Evolutionary conservation across 2,113 vertebrate species (phyloP), one percentile per base, ranked within the genome.

Genomic region (Macquaria australasica): DNA sequence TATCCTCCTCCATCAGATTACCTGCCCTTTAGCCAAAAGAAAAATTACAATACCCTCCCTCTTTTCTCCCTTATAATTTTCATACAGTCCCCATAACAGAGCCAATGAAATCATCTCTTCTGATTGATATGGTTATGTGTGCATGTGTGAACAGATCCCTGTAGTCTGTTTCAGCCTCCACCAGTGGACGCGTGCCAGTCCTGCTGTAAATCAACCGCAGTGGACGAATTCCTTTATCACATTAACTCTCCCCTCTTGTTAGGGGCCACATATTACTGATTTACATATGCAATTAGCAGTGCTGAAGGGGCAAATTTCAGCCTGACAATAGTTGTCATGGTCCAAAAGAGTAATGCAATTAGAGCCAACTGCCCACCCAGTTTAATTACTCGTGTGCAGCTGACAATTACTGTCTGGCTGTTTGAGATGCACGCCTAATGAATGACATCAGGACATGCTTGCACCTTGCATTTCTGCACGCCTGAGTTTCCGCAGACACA

Each of bases 291-390:
- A 92, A 93, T 95, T 92, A 94, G 83, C 82, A 69, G 45, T 43
- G 39, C 81, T 43, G 76, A 79, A 73, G 76, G 87, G 74, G 83
- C 71, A 73, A 37, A 79, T 89, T 83, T 89, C 79, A 88, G 71
- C 58, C 84, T 60, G 71, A 90, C 86, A 89, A 88, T 89, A 82
- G 84, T 88, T 88, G 83, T 92, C 83, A 90, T 76, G 84, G 90
- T 87, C 83, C 81, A 81, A 69, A 85, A 83, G 87, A 85, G 82
- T 88, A 92, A 92, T 88, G 87, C 84, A 94, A 90, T 95, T 94
- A 92, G 81, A 88, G 82, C 37, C 88, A 41, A 89, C 91, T 93
- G 71, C n/a, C 60, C 20, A 58, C 84, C 75, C 69, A 8, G 74
- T 92, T 93, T 84, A 91, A 91, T 93, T 93, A 93, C 88, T 88